A percentile compares a stretch with the other conserved stretches of the same genome.
phyloP scores from a whole-genome alignment of 2,113 vertebrate genomes.

The Xenotilapia flavipinnis region DNA sequence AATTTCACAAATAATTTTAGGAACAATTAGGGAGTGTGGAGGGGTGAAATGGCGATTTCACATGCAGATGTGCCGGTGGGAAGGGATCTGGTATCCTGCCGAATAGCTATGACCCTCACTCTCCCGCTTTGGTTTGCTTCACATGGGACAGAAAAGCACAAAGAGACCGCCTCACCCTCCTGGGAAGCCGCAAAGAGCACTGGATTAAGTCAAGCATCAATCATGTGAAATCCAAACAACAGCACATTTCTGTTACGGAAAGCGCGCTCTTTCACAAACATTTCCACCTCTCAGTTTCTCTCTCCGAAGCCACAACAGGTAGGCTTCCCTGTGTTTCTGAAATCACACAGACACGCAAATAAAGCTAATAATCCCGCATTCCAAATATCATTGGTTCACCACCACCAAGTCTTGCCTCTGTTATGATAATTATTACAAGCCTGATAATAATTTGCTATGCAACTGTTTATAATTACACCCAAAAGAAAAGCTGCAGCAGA shows the following conservation, averaged over 20 bases:
- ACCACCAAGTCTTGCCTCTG: slow-evolving; percentile 17
- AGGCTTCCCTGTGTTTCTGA: neutral
- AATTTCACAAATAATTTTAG: slow-evolving; percentile 96
- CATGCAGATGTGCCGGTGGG: slow-evolving; percentile 76
- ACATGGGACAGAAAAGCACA: slow-evolving; percentile 64
- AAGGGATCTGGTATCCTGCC: slow-evolving; percentile 72
- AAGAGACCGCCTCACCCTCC: slow-evolving; percentile 66
- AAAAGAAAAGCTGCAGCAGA: neutral
- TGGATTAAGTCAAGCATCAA: slow-evolving; percentile 76
- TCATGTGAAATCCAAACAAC: slow-evolving; percentile 65
- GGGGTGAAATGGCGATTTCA: slow-evolving; percentile 95
- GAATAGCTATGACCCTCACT: slow-evolving; percentile 64
- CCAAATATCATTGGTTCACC: slow-evolving; percentile 15
- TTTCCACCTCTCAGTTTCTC: neutral
- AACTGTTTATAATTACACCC: slow-evolving; percentile 19
- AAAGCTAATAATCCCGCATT: neutral
- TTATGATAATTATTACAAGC: slow-evolving; percentile 24
- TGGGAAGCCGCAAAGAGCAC: slow-evolving; percentile 59
- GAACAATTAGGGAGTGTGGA: slow-evolving; percentile 92
- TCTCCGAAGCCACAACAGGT: slow-evolving; percentile 36
- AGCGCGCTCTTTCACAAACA: slow-evolving; percentile 11
- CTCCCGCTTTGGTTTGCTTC: slow-evolving; percentile 63
- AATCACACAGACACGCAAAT: slow-evolving; percentile 9
- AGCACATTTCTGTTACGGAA: slow-evolving; percentile 10
- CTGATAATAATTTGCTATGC: slow-evolving; percentile 32